Evolutionary conservation across 2,797 vertebrate genomes (phyloP).

Genomic region (Sebastes alutus): DNA sequence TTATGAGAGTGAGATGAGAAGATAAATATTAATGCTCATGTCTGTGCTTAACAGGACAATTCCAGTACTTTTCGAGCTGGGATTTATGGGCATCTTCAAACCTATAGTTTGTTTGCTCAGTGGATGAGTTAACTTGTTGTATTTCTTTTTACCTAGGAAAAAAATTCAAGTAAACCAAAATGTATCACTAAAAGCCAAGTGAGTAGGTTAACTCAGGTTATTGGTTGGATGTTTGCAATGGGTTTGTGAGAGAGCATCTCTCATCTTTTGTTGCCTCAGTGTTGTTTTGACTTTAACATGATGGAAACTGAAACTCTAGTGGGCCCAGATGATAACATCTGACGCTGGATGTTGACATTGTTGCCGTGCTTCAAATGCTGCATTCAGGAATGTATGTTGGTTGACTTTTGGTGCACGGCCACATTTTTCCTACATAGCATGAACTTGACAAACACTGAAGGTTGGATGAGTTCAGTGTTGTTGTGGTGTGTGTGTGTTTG

Average conservation of each 20-base stretch:
- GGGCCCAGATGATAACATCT: background rate
- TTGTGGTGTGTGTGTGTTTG: background rate
- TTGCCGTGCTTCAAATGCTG: background rate
- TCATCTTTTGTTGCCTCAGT: background rate
- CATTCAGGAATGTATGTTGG: constrained; percentile 6
- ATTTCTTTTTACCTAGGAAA: background rate
- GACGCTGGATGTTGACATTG: too few relatives aligned
- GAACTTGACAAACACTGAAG: constrained; percentile 22
- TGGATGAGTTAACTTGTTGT: background rate
- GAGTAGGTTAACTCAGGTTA: too few relatives aligned
- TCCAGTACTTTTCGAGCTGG: background rate
- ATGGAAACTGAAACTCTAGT: background rate
- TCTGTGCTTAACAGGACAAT: background rate
- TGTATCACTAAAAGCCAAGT: too few relatives aligned
- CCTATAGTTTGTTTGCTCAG: background rate
- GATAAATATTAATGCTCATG: background rate
- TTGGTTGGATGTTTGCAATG: too few relatives aligned
- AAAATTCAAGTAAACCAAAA: background rate
- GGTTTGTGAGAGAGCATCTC: background rate
- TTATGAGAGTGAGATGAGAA: background rate
- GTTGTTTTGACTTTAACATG: background rate
- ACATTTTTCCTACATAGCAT: constrained; percentile 1
- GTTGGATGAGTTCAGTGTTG: background rate
- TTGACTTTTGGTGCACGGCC: background rate
- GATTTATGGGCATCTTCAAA: background rate